Evolutionary conservation across 2,888 invertebrate species (phyloP).

Genomic region (Theretra japonica): DNA sequence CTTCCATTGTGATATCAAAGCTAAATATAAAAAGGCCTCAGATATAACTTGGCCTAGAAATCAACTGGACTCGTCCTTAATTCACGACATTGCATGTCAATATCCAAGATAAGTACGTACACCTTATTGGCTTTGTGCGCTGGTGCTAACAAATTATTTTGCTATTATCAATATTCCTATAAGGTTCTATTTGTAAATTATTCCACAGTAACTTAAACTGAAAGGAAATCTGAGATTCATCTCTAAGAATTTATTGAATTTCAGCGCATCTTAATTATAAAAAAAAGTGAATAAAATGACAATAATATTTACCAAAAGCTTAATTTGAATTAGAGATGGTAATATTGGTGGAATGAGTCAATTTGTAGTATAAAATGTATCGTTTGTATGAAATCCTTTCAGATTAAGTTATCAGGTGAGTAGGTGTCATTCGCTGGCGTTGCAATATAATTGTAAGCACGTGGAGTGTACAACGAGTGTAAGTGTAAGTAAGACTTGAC

Average conservation of each 20-base stretch:
- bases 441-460: conserved; percentile 13
- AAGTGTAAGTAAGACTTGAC: conserved; percentile 18
- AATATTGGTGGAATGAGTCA: too few species aligned
- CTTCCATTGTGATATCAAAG: neutral
- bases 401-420: neutral
- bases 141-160: conserved; percentile 56
- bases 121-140: conserved; percentile 44
- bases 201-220: neutral
- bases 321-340: too few species aligned
- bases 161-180: conserved; percentile 36
- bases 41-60: neutral
- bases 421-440: conserved; percentile 10
- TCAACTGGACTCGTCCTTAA: neutral
- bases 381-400: neutral
- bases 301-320: too few species aligned
- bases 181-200: conserved; percentile 36
- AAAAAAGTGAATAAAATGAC: too few species aligned
- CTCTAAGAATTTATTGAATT: too few species aligned
- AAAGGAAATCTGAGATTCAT: neutral
- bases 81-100: neutral
- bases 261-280: too few species aligned
- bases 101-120: conserved; percentile 19
- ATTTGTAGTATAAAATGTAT: neutral
- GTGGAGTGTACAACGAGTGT: neutral
- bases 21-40: neutral